A percentile compares a stretch with the other conserved stretches of the same genome.
These are phyloP conservation scores for Mus pahari DNA, from an alignment of 2,113 vertebrate genomes.

Conservation along the genomic window DNA sequence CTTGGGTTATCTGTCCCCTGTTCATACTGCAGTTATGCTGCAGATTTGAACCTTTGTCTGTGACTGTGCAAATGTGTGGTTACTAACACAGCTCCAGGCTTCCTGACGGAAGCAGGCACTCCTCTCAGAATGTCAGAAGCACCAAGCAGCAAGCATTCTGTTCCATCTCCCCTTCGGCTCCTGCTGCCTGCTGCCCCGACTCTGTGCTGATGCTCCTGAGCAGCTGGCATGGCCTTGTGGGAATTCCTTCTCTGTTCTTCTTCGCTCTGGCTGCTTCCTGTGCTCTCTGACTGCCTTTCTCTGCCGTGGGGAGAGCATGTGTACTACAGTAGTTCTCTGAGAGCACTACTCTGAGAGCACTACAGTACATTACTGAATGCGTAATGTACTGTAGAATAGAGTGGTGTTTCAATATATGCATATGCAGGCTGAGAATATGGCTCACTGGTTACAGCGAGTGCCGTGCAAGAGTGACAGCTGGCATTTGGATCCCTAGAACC, in stretches of 20 bases:
- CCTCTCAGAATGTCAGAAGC: not conserved
- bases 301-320: not conserved
- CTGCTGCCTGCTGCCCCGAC: not conserved
- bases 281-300: not conserved
- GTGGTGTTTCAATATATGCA: not conserved
- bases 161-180: not conserved
- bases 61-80: not conserved
- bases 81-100: not conserved
- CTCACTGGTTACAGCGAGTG: not conserved
- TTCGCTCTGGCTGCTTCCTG: not conserved
- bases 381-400: not conserved
- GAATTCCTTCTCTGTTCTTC: not conserved
- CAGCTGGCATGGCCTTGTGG: not conserved
- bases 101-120: not conserved
- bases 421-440: not conserved
- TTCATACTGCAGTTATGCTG: not conserved
- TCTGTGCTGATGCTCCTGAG: not conserved
- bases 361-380: not conserved
- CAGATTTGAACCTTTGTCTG: not conserved
- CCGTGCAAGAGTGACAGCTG: not conserved
- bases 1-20: conserved; percentile 6
- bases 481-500: not conserved
- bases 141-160: not conserved
- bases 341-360: not conserved
- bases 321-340: not conserved